These are phyloP conservation scores for Odontomyia ornata DNA, from an alignment of 2,888 invertebrate genomes.

Conservation along the genomic window DNA sequence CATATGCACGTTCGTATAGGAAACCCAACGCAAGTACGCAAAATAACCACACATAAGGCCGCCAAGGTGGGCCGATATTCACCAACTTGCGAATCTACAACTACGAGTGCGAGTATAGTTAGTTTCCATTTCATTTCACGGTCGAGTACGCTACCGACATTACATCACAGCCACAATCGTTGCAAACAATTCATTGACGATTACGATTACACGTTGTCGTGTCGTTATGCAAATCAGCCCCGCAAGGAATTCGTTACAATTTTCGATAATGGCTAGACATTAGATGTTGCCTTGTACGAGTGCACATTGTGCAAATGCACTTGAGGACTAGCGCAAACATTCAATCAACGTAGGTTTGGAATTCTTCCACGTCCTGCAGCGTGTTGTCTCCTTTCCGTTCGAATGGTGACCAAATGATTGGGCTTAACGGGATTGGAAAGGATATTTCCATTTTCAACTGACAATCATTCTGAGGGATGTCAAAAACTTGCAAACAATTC, in stretches of 20 bases:
- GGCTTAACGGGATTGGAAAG: no score
- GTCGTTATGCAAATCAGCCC: constrained; percentile 2
- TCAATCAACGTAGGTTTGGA: not conserved
- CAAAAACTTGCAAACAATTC: not conserved
- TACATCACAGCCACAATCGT: not conserved
- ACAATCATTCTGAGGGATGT: no score
- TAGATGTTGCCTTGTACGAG: not conserved
- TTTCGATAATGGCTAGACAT: not conserved
- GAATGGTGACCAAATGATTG: not conserved
- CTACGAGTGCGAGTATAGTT: no score
- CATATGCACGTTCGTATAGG: not conserved
- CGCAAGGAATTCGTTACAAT: not conserved
- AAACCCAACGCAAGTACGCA: not conserved
- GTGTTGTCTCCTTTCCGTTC: not conserved
- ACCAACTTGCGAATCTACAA: no score
- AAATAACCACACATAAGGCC: not conserved
- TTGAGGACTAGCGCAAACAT: not conserved
- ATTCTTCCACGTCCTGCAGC: not conserved
- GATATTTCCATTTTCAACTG: no score
- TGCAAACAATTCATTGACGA: not conserved
- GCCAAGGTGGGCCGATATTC: not conserved
- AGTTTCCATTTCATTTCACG: constrained; percentile 30
- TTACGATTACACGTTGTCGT: not conserved
- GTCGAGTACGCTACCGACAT: constrained; percentile 24
- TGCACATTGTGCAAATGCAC: not conserved